phyloP scores from a whole-genome alignment of 2,888 invertebrate genomes.

The Erpobdella octoculata region DNA sequence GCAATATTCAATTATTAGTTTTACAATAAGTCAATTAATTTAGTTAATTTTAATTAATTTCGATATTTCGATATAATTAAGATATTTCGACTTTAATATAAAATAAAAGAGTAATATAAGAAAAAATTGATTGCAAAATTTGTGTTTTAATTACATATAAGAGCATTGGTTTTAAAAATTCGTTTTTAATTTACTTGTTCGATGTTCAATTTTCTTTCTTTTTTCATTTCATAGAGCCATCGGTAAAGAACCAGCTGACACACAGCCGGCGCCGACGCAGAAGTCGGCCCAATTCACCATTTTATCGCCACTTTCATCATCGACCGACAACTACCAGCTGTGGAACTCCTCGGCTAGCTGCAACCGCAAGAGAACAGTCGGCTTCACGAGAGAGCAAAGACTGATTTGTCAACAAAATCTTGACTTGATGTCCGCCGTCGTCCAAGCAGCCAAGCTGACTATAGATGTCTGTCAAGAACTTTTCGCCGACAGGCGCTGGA shows the following conservation, averaged over 20 bases:
- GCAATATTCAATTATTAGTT: too few relatives aligned
- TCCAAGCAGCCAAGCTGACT: conserved; percentile 64
- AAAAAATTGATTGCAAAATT: too few relatives aligned
- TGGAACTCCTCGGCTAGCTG: conserved; percentile 34
- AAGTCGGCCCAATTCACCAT: neutral
- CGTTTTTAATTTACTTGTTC: too few relatives aligned
- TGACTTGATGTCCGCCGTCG: conserved; percentile 64
- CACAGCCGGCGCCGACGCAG: neutral
- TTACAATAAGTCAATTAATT: too few relatives aligned
- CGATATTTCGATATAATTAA: too few relatives aligned
- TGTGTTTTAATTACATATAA: too few relatives aligned
- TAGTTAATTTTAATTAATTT: too few relatives aligned
- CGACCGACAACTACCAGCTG: neutral
- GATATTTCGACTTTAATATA: too few relatives aligned
- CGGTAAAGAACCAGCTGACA: neutral
- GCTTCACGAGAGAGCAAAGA: conserved; percentile 43
- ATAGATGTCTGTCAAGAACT: conserved; percentile 63
- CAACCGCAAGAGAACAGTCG: conserved; percentile 28
- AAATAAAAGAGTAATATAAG: too few relatives aligned
- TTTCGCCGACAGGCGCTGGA: conserved; percentile 70
- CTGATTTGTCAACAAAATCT: conserved; percentile 45
- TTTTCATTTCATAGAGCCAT: neutral
- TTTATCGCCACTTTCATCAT: neutral
- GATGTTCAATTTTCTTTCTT: too few relatives aligned
- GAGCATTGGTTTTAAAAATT: too few relatives aligned